These are phyloP conservation scores for Catalaphyllia jardinei DNA, from an alignment of 64 coral and sea anemone genomes.

Conservation along the genomic window DNA sequence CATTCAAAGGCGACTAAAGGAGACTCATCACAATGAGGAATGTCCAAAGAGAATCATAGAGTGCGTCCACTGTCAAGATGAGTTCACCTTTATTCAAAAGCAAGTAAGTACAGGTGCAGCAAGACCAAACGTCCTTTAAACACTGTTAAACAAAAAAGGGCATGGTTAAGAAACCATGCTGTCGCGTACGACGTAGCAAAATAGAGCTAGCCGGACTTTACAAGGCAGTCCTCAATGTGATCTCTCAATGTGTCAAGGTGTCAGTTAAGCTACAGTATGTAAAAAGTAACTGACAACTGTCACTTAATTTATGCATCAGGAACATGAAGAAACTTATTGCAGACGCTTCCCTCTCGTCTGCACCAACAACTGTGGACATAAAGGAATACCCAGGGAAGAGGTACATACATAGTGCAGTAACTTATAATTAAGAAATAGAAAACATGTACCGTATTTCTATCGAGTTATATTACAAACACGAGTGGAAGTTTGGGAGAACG, in stretches of 20 bases:
- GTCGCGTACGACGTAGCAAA: too few species aligned
- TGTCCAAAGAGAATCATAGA: conserved; percentile 36
- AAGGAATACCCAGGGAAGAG: conserved; percentile 32
- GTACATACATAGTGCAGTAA: not conserved
- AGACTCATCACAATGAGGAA: not conserved
- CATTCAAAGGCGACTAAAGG: conserved; percentile 8
- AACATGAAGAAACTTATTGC: conserved; percentile 22
- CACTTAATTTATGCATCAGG: not conserved
- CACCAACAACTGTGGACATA: conserved; percentile 9
- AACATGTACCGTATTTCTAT: too few species aligned
- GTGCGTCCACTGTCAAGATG: conserved; percentile 15
- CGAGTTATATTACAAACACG: too few species aligned
- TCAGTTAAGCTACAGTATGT: not conserved
- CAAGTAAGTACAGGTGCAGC: not conserved
- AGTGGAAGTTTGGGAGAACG: too few species aligned
- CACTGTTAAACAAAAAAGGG: too few species aligned
- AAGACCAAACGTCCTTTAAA: not conserved
- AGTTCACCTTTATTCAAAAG: conserved; percentile 34
- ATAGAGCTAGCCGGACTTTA: too few species aligned
- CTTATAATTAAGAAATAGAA: too few species aligned
- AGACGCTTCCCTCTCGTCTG: conserved; percentile 33
- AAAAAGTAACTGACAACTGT: not conserved
- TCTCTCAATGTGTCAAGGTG: too few species aligned
- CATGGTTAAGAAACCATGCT: too few species aligned
- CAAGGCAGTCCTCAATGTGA: too few species aligned